These are phyloP conservation scores for Macroglossus sobrinus DNA, from an alignment of 2,113 vertebrate genomes.

Conservation along the genomic window DNA sequence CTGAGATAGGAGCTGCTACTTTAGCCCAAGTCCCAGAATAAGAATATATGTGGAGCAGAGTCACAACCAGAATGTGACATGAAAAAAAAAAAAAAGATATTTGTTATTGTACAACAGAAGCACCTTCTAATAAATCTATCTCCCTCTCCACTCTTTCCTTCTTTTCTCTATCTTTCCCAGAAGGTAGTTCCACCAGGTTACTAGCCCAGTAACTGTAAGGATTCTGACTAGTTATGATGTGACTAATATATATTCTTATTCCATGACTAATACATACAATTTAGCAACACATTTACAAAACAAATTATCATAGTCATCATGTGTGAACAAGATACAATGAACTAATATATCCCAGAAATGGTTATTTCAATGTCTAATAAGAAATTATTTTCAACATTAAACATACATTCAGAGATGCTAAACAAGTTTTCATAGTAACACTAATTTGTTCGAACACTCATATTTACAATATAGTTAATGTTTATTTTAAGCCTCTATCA, in stretches of 20 bases:
- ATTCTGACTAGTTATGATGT: background rate
- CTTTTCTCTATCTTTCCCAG: background rate
- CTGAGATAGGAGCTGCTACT: background rate
- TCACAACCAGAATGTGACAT: background rate
- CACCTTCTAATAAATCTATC: background rate
- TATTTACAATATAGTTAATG: background rate
- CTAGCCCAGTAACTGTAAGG: background rate
- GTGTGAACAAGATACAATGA: conserved; percentile 2
- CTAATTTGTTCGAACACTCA: background rate
- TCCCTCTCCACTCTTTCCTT: background rate
- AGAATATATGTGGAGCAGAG: background rate
- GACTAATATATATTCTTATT: background rate
- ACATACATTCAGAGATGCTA: background rate
- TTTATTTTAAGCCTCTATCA: background rate
- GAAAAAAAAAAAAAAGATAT: background rate
- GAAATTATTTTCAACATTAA: conserved; percentile 34
- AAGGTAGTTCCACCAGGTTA: background rate
- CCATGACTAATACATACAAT: background rate
- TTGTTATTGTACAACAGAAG: background rate
- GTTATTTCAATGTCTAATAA: conserved; percentile 29
- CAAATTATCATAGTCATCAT: conserved; percentile 1
- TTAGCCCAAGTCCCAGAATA: background rate
- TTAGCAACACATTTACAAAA: background rate
- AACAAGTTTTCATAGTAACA: background rate
- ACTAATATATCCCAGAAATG: background rate